These are phyloP conservation scores for Connochaetes taurinus DNA, from an alignment of 2,113 vertebrate genomes.

Conservation along the genomic window DNA sequence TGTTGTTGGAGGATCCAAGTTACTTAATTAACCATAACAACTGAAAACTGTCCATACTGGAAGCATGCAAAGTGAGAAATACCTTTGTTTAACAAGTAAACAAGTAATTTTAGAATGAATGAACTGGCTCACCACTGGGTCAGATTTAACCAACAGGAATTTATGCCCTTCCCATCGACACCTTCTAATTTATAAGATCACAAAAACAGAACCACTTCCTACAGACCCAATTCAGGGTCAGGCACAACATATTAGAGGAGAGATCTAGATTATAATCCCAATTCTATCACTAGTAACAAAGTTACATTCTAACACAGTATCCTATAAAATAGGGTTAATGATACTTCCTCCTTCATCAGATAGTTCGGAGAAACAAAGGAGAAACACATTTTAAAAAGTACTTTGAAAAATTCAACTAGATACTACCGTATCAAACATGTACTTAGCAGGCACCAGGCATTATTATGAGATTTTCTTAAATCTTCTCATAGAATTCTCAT, in stretches of 20 bases:
- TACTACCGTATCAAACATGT: background rate
- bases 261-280: background rate
- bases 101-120: constrained; percentile 20
- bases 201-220: background rate
- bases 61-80: background rate
- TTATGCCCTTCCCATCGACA: background rate
- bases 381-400: background rate
- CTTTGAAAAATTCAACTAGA: background rate
- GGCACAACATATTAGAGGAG: background rate
- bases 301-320: background rate
- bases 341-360: background rate
- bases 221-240: background rate
- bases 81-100: background rate
- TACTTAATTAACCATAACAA: background rate
- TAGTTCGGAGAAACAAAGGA: background rate
- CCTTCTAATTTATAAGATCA: background rate
- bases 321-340: background rate
- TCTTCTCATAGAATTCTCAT: background rate
- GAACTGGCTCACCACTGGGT: background rate
- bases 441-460: background rate
- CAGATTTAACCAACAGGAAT: background rate
- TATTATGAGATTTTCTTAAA: background rate
- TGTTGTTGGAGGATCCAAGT: background rate
- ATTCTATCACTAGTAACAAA: background rate
- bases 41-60: background rate